Base-by-base conservation (phyloP, 2,113 vertebrate species). In the Entelurus aequoreus region DNA sequence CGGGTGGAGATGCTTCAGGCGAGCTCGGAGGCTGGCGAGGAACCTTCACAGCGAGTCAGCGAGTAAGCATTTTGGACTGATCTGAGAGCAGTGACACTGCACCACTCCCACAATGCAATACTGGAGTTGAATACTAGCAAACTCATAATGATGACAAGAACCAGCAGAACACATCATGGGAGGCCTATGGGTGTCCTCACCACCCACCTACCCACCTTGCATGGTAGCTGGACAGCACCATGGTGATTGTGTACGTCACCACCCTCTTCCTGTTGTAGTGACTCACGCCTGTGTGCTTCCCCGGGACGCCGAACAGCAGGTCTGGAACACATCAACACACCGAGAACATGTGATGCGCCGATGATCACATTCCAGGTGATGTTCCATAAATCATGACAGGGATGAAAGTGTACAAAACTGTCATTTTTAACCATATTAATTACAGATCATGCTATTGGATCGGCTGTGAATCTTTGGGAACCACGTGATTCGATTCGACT, bases 271-370 rank as follows among this genome's bases (percentile, higher is more conserved):
- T 88, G 58, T 91, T 92, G 59, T 91, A 94, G 42, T 95, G 90
- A 79, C 82, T 95, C 69, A 98, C 92, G 1, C 97, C 97, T 0
- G 94, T 97, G 89, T 92, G 91, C 69, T 91, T 93, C 53, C 94
- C 94, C 0, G 94, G 95, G 13, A 99, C 93, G 0, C 97, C 97
- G 0, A 99, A 99, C 40, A 99, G 81, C 80, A 98, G 84, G 59
- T 99, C 97, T 98, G 82, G 48, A 84, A 74, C 36, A 70, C 28
- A 76, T 48, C 77, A 55, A 81, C 8, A 21, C 51, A 53, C 11
- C 10, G 10, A 19, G 42, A 46, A 46, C 42, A 46, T 42, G 42
- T 46, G 11, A 10, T 44, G 13, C 4, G 3, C 14, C 2, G 6
- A 36, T 13, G 14, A 40, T 15, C 6, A 11, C 6, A 12, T 14